phyloP scores from a whole-genome alignment of 2,888 invertebrate species.

The Drosophila meridiana region DNA sequence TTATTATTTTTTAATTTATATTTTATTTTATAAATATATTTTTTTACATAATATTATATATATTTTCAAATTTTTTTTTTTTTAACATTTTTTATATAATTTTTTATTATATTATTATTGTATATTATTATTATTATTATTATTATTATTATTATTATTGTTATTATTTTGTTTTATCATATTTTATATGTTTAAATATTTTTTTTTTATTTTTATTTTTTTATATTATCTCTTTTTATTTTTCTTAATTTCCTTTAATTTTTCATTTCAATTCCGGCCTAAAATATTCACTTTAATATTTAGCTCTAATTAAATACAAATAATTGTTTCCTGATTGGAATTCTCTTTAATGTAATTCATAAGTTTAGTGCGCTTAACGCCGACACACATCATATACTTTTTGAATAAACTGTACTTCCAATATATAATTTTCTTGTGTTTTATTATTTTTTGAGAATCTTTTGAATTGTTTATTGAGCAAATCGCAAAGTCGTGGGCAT shows the following conservation, averaged over 20 bases:
- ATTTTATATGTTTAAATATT: background rate
- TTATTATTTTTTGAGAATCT: conserved; percentile 58
- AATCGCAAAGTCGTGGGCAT: conserved; percentile 31
- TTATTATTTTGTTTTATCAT: background rate
- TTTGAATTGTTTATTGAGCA: conserved; percentile 73
- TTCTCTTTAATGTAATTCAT: conserved; percentile 15
- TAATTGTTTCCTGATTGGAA: conserved; percentile 14
- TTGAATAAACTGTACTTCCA: conserved; percentile 55
- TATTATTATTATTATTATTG: background rate
- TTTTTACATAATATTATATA: too few species aligned
- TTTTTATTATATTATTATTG: background rate
- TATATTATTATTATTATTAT: background rate
- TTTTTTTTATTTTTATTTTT: background rate
- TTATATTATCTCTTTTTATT: background rate
- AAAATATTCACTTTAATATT: conserved; percentile 1
- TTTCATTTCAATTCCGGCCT: background rate
- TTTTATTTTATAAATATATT: background rate
- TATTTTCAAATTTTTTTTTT: background rate
- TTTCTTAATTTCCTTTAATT: background rate
- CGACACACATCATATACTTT: conserved; percentile 19
- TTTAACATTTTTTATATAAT: background rate
- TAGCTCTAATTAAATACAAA: background rate
- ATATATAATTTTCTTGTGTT: background rate
- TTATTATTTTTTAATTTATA: background rate
- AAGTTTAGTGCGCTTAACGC: conserved; percentile 30